Evolutionary conservation across 2,888 invertebrate genomes (phyloP).

Genomic region (Drepana falcataria): DNA sequence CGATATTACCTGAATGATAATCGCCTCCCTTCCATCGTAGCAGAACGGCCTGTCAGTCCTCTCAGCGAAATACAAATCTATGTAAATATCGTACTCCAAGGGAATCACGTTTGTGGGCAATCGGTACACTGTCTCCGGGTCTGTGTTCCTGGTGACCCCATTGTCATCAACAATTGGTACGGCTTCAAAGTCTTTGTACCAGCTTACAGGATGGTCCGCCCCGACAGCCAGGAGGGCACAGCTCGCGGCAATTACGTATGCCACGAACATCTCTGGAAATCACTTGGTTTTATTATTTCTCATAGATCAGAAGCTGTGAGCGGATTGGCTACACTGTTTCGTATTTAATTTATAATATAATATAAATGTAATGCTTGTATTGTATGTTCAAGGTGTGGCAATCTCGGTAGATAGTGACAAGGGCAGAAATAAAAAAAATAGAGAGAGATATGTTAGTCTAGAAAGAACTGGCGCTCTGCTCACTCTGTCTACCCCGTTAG

Average conservation of each 20-base stretch:
- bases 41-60: conserved; percentile 49
- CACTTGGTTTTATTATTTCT: neutral
- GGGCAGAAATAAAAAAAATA: no score
- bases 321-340: no score
- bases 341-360: no score
- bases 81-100: conserved; percentile 58
- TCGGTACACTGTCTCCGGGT: conserved; percentile 37
- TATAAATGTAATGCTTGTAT: no score
- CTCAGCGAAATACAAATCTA: conserved; percentile 61
- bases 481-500: no score
- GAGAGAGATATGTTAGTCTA: no score
- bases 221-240: conserved; percentile 31
- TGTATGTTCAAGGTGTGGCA: no score
- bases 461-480: no score
- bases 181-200: conserved; percentile 48
- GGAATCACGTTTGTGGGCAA: conserved; percentile 57
- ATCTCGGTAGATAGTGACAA: no score
- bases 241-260: conserved; percentile 23
- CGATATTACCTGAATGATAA: conserved; percentile 47
- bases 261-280: conserved; percentile 43
- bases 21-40: conserved; percentile 54
- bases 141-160: conserved; percentile 29
- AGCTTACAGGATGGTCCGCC: conserved; percentile 45
- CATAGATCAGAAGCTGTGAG: no score
- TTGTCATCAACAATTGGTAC: conserved; percentile 6